Percentiles rank a stretch among this genome's conserved stretches.
phyloP scores from a whole-genome alignment of 2,888 invertebrate genomes.

The Erynnis tages region DNA sequence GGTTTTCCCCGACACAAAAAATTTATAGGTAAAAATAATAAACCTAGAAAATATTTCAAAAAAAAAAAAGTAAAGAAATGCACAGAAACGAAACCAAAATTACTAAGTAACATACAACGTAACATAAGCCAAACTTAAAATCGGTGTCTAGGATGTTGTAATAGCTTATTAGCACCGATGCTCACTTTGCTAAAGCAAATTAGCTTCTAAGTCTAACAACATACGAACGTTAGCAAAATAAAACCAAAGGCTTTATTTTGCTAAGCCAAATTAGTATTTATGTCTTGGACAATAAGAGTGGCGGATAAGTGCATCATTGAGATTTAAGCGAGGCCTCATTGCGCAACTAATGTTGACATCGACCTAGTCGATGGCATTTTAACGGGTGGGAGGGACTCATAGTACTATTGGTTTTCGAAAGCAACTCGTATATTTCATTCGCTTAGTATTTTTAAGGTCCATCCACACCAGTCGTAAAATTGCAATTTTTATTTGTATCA shows the following conservation, averaged over 20 bases:
- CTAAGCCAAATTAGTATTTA: constrained; percentile 33
- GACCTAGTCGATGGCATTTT: constrained; percentile 42
- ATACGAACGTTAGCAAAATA: constrained; percentile 1
- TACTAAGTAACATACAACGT: not conserved
- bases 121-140: constrained; percentile 12
- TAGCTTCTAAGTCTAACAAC: not conserved
- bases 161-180: constrained; percentile 42
- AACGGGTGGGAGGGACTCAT: constrained; percentile 41
- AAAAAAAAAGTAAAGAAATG: no score
- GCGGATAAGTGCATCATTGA: constrained; percentile 27
- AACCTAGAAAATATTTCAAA: no score
- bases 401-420: constrained; percentile 40
- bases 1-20: no score
- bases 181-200: constrained; percentile 8
- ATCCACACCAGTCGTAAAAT: no score
- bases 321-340: constrained; percentile 60
- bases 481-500: no score
- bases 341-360: constrained; percentile 77
- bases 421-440: constrained; percentile 30
- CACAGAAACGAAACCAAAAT: no score
- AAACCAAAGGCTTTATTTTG: constrained; percentile 31
- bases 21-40: no score
- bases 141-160: constrained; percentile 45
- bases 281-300: constrained; percentile 26
- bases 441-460: not conserved